These are phyloP conservation scores for Trachelus tabidus DNA, from an alignment of 2,888 invertebrate genomes.

Conservation along the genomic window DNA sequence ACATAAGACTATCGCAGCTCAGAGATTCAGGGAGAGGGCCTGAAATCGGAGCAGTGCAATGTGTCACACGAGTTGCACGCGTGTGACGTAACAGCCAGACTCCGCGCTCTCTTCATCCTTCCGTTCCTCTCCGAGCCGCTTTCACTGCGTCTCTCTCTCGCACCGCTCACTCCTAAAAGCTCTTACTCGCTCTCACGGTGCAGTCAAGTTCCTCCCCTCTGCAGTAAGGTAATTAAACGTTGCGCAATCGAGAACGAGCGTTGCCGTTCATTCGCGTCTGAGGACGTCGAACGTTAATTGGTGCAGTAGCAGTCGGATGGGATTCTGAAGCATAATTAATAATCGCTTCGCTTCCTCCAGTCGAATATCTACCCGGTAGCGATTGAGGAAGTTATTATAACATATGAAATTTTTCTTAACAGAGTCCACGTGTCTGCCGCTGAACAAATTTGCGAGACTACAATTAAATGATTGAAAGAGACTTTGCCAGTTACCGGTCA, in stretches of 20 bases:
- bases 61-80: conserved; percentile 38
- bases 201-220: neutral
- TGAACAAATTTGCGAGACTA: neutral
- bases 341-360: neutral
- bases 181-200: neutral
- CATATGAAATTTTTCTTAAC: neutral
- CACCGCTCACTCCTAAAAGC: neutral
- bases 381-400: neutral
- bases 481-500: no score
- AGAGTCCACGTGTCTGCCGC: neutral
- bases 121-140: neutral
- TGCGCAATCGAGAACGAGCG: conserved; percentile 18
- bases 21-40: conserved; percentile 16
- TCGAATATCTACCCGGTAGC: neutral
- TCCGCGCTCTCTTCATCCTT: neutral
- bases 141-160: neutral
- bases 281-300: conserved; percentile 3
- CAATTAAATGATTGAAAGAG: neutral
- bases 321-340: neutral
- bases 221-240: conserved; percentile 15
- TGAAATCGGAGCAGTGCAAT: conserved; percentile 18
- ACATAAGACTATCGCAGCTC: neutral
- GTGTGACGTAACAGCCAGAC: conserved; percentile 38
- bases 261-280: conserved; percentile 8
- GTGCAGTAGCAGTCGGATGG: neutral